Percentiles rank a stretch among this genome's conserved stretches.
phyloP scores from a whole-genome alignment of 2,888 invertebrate species.

The Acrocyrtus sp. region DNA sequence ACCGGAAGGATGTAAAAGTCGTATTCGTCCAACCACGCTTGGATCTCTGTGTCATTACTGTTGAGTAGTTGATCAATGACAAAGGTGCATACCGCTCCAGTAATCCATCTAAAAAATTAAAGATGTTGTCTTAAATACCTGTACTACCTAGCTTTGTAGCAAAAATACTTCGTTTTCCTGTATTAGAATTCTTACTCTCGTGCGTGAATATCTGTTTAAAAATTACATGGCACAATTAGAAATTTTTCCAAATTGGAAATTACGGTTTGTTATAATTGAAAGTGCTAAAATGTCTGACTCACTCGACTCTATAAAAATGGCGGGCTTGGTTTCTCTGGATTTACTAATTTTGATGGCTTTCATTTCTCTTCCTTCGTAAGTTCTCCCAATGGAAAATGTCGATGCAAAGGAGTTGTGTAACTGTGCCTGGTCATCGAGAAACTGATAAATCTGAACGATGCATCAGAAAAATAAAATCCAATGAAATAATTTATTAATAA shows the following conservation, averaged over 20 bases:
- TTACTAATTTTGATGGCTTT: conserved; percentile 66
- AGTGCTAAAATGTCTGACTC: background rate
- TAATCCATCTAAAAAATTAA: conserved; percentile 66
- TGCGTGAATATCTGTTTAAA: conserved; percentile 75
- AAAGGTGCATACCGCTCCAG: conserved; percentile 47
- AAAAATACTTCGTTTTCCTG: too few relatives aligned
- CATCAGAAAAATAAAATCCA: background rate
- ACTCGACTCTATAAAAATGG: conserved; percentile 69
- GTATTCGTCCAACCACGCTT: conserved; percentile 65
- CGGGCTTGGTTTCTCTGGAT: conserved; percentile 64
- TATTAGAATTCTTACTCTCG: conserved; percentile 72
- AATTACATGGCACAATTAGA: background rate
- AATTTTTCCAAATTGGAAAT: background rate
- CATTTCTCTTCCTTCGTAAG: conserved; percentile 64
- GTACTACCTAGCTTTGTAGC: too few relatives aligned
- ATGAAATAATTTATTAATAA: background rate
- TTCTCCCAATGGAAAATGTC: conserved; percentile 60
- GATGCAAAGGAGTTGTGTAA: conserved; percentile 32
- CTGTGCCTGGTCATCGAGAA: conserved; percentile 37
- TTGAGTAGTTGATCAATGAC: conserved; percentile 54
- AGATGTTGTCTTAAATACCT: too few relatives aligned
- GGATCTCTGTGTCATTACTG: conserved; percentile 68
- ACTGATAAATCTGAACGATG: conserved; percentile 40
- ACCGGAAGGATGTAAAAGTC: conserved; percentile 81
- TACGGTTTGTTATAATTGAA: background rate